These are phyloP conservation scores for Drosophila leontia DNA, from an alignment of 1,140 invertebrate genomes.

Conservation along the genomic window DNA sequence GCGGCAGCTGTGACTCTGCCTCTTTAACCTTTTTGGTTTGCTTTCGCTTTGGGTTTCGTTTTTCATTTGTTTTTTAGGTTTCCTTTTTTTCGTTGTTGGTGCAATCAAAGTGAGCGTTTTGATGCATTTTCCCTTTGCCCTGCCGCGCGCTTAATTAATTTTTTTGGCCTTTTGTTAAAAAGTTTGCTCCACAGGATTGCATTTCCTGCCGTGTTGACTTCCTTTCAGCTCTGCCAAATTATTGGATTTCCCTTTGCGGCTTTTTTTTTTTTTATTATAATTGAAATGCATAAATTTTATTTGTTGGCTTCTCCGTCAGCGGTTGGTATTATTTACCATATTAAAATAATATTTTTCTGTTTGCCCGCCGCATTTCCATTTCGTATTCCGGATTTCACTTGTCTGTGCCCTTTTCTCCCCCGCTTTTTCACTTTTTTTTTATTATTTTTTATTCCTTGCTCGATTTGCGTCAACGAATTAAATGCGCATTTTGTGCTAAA, in stretches of 20 bases:
- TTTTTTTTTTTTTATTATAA: conserved; percentile 61
- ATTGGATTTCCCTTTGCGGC: conserved; percentile 34
- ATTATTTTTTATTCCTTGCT: conserved; percentile 52
- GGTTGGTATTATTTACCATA: conserved; percentile 73
- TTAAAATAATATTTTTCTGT: conserved; percentile 79
- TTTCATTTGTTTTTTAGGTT: neutral
- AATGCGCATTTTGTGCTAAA: conserved; percentile 80
- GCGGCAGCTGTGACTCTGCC: conserved; percentile 41
- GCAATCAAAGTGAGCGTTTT: conserved; percentile 46
- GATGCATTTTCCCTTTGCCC: conserved; percentile 33
- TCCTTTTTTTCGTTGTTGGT: conserved; percentile 12
- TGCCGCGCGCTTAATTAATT: conserved; percentile 71
- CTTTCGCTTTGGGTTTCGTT: conserved; percentile 26
- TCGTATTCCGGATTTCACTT: conserved; percentile 54
- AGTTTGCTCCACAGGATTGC: conserved; percentile 42
- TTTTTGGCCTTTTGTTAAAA: conserved; percentile 52
- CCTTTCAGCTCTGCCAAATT: conserved; percentile 30
- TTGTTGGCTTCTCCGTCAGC: conserved; percentile 56
- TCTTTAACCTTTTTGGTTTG: conserved; percentile 55
- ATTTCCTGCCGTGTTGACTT: conserved; percentile 28
- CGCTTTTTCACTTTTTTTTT: conserved; percentile 27
- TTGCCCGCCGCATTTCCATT: conserved; percentile 72
- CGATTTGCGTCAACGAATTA: conserved; percentile 77
- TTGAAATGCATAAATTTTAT: conserved; percentile 82
- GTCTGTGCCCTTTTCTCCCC: conserved; percentile 7